Evolutionary conservation across 1,140 invertebrate genomes (phyloP).

Genomic region (Maniola jurtina): DNA sequence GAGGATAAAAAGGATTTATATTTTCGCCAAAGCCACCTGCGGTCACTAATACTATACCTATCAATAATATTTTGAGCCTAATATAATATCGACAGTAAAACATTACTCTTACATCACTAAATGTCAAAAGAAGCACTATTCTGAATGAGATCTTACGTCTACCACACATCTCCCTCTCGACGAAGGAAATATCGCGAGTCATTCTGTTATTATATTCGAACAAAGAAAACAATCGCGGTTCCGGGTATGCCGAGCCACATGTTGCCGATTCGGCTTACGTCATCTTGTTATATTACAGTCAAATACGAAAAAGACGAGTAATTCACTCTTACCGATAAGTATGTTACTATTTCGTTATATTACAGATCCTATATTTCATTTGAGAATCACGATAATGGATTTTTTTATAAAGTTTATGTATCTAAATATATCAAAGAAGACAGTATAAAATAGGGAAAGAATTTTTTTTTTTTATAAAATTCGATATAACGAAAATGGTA

Average conservation of each 20-base stretch:
- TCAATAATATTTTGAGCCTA: too few species aligned
- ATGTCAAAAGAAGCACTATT: constrained; percentile 44
- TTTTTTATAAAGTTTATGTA: too few species aligned
- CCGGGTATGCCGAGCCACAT: constrained; percentile 43
- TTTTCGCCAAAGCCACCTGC: too few species aligned
- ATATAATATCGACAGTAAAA: constrained; percentile 5
- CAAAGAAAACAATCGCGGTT: constrained; percentile 53
- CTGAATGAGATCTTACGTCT: constrained; percentile 60
- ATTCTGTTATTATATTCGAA: constrained; percentile 72
- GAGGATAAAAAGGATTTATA: too few species aligned
- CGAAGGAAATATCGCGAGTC: constrained; percentile 57
- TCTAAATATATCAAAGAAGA: too few species aligned
- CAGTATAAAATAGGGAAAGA: too few species aligned
- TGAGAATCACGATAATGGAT: neutral
- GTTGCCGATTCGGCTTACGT: constrained; percentile 59
- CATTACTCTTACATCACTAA: constrained; percentile 33
- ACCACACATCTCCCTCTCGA: constrained; percentile 58
- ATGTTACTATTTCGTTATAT: neutral
- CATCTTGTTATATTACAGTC: constrained; percentile 56
- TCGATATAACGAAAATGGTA: too few species aligned
- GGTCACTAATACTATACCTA: too few species aligned
- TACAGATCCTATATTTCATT: too few species aligned
- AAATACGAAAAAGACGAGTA: constrained; percentile 45
- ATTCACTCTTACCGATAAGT: constrained; percentile 20
- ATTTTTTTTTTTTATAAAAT: too few species aligned